Conservation (phyloP, 2,888 invertebrate species). For the Cephonodes hylas region DNA sequence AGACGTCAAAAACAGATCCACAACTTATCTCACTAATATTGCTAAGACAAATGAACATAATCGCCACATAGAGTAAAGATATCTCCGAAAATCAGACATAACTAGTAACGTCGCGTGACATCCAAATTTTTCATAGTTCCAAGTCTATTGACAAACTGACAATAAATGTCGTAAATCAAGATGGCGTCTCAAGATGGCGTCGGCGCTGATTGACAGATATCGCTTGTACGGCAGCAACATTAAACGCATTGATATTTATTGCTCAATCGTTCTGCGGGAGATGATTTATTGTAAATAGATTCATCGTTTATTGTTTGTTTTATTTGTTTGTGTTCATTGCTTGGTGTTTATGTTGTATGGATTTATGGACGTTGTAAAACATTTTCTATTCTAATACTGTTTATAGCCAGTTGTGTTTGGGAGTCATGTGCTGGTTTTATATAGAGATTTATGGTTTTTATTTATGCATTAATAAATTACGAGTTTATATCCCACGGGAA, state of each 20-base stretch:
- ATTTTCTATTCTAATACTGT: slow-evolving; percentile 14
- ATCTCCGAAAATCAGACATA: too few relatives aligned
- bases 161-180: slow-evolving; percentile 73
- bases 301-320: slow-evolving; percentile 67
- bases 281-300: slow-evolving; percentile 76
- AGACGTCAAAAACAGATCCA: too few relatives aligned
- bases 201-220: slow-evolving; percentile 70
- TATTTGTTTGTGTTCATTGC: slow-evolving; percentile 29
- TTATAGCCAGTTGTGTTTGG: slow-evolving; percentile 12
- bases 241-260: slow-evolving; percentile 80
- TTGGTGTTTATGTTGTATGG: slow-evolving; percentile 15
- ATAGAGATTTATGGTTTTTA: slow-evolving; percentile 11
- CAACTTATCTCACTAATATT: too few relatives aligned
- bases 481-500: slow-evolving; percentile 6
- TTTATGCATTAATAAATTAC: slow-evolving; percentile 10
- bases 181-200: slow-evolving; percentile 73
- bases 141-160: slow-evolving; percentile 64
- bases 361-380: slow-evolving; percentile 13
- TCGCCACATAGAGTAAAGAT: too few relatives aligned
- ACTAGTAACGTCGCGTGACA: neutral
- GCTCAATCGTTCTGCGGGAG: slow-evolving; percentile 69
- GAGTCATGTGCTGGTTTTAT: slow-evolving; percentile 13
- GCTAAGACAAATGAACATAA: too few relatives aligned
- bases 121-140: slow-evolving; percentile 34
- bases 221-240: slow-evolving; percentile 76